Evolutionary conservation across 2,113 vertebrate species (phyloP).

Genomic region (Lipophrys pholis): DNA sequence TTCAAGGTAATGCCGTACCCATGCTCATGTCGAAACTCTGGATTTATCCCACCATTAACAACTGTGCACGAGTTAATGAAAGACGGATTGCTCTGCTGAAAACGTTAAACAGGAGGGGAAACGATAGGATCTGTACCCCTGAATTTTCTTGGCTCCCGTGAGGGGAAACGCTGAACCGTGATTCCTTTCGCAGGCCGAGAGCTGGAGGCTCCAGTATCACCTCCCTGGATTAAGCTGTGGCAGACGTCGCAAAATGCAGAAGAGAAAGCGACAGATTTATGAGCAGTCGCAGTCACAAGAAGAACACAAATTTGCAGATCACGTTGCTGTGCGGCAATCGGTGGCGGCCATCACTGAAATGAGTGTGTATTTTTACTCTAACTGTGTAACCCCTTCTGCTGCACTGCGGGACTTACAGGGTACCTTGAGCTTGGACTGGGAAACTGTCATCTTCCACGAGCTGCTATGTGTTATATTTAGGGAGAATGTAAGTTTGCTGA

Average conservation of each 20-base stretch:
- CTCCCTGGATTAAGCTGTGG: conserved; percentile 58
- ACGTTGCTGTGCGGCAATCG: neutral
- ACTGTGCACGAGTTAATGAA: conserved; percentile 62
- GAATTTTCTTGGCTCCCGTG: conserved; percentile 37
- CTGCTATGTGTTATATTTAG: neutral
- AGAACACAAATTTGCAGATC: neutral
- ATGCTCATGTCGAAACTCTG: neutral
- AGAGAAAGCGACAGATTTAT: conserved; percentile 38
- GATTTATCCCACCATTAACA: conserved; percentile 48
- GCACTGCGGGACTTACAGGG: neutral
- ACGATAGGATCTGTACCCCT: conserved; percentile 50
- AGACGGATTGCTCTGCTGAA: conserved; percentile 69
- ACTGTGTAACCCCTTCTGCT: neutral
- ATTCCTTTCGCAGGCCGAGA: conserved; percentile 68
- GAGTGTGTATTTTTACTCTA: neutral
- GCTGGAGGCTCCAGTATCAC: conserved; percentile 69
- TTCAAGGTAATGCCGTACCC: conserved; percentile 5
- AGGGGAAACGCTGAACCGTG: conserved; percentile 60
- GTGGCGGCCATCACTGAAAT: neutral
- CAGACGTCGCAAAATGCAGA: conserved; percentile 24
- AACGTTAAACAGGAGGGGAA: conserved; percentile 63
- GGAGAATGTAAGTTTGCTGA: too few species aligned
- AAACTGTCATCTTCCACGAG: neutral
- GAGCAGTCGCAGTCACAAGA: conserved; percentile 12
- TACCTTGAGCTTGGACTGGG: neutral